Conservation (phyloP, 2,888 invertebrate species). For the Physocephala rufipes region DNA sequence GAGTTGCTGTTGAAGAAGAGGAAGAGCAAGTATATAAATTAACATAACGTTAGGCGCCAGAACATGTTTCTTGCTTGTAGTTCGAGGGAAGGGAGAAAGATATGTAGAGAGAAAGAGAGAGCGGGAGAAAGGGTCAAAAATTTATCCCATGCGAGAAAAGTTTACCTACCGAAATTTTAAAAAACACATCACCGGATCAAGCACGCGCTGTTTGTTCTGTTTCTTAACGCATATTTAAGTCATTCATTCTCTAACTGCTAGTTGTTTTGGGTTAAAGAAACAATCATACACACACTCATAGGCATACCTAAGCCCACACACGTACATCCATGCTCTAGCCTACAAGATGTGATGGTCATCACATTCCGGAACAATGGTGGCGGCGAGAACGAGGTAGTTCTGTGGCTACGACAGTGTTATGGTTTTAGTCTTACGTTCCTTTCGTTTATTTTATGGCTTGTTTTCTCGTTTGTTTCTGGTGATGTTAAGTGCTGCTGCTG, state of each 20-base stretch:
- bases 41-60: constrained; percentile 56
- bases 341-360: no score
- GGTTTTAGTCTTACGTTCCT: no score
- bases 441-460: constrained; percentile 1
- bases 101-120: neutral
- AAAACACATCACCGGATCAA: no score
- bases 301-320: no score
- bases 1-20: neutral
- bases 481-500: constrained; percentile 44
- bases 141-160: constrained; percentile 47
- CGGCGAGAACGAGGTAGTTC: no score
- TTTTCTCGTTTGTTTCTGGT: neutral
- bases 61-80: neutral
- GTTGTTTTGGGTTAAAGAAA: no score
- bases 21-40: constrained; percentile 46
- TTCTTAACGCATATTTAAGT: neutral
- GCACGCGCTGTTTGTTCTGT: neutral
- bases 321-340: no score
- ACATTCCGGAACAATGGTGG: no score
- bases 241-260: neutral
- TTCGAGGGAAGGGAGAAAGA: no score
- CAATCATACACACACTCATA: no score
- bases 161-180: neutral
- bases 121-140: constrained; percentile 34
- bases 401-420: no score